phyloP scores from a whole-genome alignment of 1,140 invertebrate species.

The Drosophila albomicans region DNA sequence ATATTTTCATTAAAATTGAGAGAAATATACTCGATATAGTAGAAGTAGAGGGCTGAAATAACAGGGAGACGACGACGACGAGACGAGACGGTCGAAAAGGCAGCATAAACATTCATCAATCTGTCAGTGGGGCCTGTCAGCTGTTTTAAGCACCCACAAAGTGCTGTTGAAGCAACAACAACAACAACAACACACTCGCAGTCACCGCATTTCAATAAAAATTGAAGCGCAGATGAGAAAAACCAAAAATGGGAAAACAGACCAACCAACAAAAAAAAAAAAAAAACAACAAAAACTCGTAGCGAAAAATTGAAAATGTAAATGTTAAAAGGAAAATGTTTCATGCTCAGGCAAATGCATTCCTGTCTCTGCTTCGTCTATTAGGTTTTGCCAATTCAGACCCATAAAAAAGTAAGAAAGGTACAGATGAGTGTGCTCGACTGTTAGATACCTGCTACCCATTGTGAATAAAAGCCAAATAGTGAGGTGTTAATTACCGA shows the following conservation, averaged over 20 bases:
- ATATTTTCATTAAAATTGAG: conserved; percentile 81
- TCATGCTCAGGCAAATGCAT: conserved; percentile 45
- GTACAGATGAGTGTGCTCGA: no score
- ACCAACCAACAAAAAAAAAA: background rate
- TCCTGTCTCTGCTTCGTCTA: conserved; percentile 27
- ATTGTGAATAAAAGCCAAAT: no score
- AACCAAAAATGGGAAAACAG: conserved; percentile 14
- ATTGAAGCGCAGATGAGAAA: conserved; percentile 53
- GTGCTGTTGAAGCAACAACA: conserved; percentile 63
- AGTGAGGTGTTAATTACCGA: no score
- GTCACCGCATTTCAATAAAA: conserved; percentile 66
- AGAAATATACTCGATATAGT: conserved; percentile 45
- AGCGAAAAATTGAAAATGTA: conserved; percentile 50
- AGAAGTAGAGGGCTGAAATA: conserved; percentile 41
- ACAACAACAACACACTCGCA: conserved; percentile 31
- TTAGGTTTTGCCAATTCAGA: conserved; percentile 13
- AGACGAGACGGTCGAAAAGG: conserved; percentile 20
- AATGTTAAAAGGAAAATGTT: conserved; percentile 52
- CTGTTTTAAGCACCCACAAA: conserved; percentile 82
- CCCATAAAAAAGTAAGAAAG: conserved; percentile 13
- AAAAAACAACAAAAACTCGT: conserved; percentile 20
- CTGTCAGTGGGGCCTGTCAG: conserved; percentile 82
- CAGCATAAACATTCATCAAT: conserved; percentile 81
- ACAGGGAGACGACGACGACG: conserved; percentile 15
- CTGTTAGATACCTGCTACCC: no score